Base-by-base conservation (phyloP, 1,140 invertebrate genomes). In the Drosophila fuyamai region DNA sequence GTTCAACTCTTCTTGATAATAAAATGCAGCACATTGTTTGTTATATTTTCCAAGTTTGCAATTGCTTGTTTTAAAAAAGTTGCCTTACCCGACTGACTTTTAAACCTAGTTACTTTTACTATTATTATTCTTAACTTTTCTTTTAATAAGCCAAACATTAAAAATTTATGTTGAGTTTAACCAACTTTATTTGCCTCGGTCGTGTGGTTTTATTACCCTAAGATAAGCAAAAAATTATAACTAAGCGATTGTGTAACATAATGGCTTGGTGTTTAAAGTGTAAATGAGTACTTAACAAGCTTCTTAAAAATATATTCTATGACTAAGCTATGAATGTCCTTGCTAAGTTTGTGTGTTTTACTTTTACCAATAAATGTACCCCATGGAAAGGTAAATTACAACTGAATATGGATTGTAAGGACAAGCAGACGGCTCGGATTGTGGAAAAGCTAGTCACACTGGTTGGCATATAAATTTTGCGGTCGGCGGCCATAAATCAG, bases 401-500 rank as follows among this genome's bases (percentile, higher is more conserved):
- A 86, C 53, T 78, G 78, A 75, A 75, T 78, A 78, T 79, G 66
- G 83, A 88, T 72, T 88, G 65, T 76, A 57, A 58, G 76, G 80
- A 71, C 65, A 75, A 67, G 60, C 59, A 68, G 71, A 60, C 67
- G 44, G 56, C 61, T 36, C n/a, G 65, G 48, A 38, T 53, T 68
- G 61, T 48, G 66, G 53, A 55, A 60, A 48, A 73, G 67, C 74
- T 54, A 68, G 72, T 86, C 85, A 72, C 70, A 66, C 27, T 40
- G 76, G 79, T 67, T 88, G 83, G 71, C 85, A 90, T 85, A 90
- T 90, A 90, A 90, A 90, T 90, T 90, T 75, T 90, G 88, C 62
- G 82, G 88, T 86, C 71, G 80, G 35, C 75, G 79, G 85, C 70
- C 68, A 90, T 90, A 90, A 90, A 90, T 90, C 88, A 90, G 88